Base-by-base conservation (phyloP, 2,888 invertebrate genomes). In the Digitonthophagus gazella region DNA sequence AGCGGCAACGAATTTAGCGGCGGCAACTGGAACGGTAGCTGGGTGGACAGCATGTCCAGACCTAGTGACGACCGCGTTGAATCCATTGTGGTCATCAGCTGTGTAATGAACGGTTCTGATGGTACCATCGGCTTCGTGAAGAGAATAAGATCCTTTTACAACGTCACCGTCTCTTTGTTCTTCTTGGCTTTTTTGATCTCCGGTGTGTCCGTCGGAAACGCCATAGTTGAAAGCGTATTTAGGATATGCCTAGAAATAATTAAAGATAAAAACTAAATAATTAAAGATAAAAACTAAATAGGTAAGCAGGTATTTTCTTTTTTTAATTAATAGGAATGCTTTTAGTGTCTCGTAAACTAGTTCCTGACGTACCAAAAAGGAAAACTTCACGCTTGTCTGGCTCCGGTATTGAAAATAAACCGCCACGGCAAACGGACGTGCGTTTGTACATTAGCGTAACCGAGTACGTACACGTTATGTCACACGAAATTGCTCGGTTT, bases 11-110 rank as follows among this genome's bases (percentile, higher is more conserved):
- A 84, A 84, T 0, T 83, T 83, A 74, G 75, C 74, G 15, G 76
- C 75, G 0, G 84, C 84, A 0, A 82, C 74, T 2, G 87, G 86
- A 14, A 65, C 55, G 28, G 28, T 44, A 5, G 28, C 28, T 6
- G 85, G 85, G 77, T 85, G 86, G 0, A 84, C 84, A 18, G 87
- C 85, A 74, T 89, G 88, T 61, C 88, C 89, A 19, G 86, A 84
- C 80, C 87, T 89, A 73, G 89, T 88, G 3, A 90, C 90, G 64
- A 90, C 86, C 18, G 90, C 90, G 77, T 90, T 90, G 84, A 90
- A 91, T 6, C 91, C 91, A 75, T 85, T 87, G 79, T 90, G 89
- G 77, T 89, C 88, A 76, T 90, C 90, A 58, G 91, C 91, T 15
- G 88, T 85, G 80, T 91, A 91, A 72, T 88, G 85, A 55, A 91